Base-by-base conservation (phyloP, 2,113 vertebrate genomes). In the Embiotoca jacksoni region DNA sequence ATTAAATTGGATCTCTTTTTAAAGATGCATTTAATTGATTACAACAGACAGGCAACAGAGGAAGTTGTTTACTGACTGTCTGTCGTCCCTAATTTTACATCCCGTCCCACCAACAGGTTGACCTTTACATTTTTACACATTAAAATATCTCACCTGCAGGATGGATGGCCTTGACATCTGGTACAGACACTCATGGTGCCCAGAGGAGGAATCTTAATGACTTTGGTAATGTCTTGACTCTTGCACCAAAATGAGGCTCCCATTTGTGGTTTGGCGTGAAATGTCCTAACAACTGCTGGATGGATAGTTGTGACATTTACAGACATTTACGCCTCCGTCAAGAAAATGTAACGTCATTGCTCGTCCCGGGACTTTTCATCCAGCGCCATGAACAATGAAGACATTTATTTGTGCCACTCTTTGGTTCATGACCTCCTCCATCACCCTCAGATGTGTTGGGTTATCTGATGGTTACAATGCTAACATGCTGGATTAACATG, bases 91-190 rank as follows among this genome's bases (percentile, higher is more conserved):
- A 10, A 71, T 46, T 49, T 15, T 70, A 16, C 54, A 58, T 36
- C 4, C 23, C 3, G 37, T 8, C 33, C 41, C 15, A 23, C 53
- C 16, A 59, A 35, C 32, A 71, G 2, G n/a, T 47, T 71, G 32
- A 59, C 55, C 36, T 57, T 47, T 57, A 14, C 31, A 57, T 23
- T 57, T 57, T 23, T 23, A 23, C 23, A 23, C 23, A 23, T 0
- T 52, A 23, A 72, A 72, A 49, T 59, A 13, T 16, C 49, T 49
- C 44, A 71, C 37, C 69, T 72, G 52, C 35, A 37, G n/a, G 44
- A 59, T 11, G 36, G 3, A 39, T 3, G 23, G 11, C 57, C 36
- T 16, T 37, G 33, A 59, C 33, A 50, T 50, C 10, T 59, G 0
- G 47, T 60, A 60, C 36, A 60, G 4, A 4, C 8, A 2, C 4